Percentiles rank a stretch among this genome's conserved stretches.
These are phyloP conservation scores for Bambusicola thoracicus DNA, from an alignment of 2,113 vertebrate genomes.

Conservation along the genomic window DNA sequence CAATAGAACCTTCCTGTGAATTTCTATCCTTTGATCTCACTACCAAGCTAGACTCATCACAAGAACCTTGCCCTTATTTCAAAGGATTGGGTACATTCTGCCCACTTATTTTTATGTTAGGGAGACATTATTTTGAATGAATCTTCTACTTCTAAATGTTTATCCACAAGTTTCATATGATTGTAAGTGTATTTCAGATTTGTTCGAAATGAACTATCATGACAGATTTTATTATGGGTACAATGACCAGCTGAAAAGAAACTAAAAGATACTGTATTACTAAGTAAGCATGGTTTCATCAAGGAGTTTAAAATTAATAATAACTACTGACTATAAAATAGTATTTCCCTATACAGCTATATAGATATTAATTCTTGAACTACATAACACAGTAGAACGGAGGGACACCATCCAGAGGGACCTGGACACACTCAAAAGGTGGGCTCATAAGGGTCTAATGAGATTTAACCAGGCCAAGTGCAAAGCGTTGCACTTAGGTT, in stretches of 20 bases:
- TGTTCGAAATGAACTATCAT: not conserved
- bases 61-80: not conserved
- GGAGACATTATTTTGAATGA: not conserved
- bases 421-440: too few relatives aligned
- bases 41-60: not conserved
- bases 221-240: not conserved
- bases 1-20: not conserved
- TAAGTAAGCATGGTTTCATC: not conserved
- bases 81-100: not conserved
- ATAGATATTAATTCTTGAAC: not conserved
- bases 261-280: not conserved
- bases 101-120: not conserved
- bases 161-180: not conserved
- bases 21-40: not conserved
- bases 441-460: too few relatives aligned
- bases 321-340: not conserved
- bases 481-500: too few relatives aligned
- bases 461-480: too few relatives aligned
- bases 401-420: too few relatives aligned
- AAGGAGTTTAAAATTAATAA: not conserved
- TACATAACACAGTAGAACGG: too few relatives aligned
- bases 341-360: not conserved
- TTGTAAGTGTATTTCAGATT: not conserved
- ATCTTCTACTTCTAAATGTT: not conserved
- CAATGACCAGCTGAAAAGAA: not conserved